A percentile compares a stretch with the other conserved stretches of the same genome.
These are phyloP conservation scores for Gastrophysa polygoni DNA, from an alignment of 2,888 invertebrate species.

Conservation along the genomic window DNA sequence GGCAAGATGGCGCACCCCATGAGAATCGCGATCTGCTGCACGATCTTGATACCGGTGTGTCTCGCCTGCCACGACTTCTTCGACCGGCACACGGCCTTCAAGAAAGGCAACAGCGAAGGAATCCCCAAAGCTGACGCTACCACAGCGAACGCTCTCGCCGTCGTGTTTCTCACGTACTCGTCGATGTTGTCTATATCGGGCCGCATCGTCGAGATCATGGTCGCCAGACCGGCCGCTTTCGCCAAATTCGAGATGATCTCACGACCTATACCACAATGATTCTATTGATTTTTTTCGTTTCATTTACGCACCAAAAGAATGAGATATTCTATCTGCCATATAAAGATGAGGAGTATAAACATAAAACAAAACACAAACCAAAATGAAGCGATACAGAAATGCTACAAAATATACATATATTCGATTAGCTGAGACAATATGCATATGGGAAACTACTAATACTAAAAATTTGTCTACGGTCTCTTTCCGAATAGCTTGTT, in stretches of 20 bases:
- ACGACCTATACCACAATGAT: too few species aligned
- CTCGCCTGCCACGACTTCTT: constrained; percentile 99
- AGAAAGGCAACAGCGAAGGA: constrained; percentile 94
- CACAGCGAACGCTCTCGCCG: constrained; percentile 99
- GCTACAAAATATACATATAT: too few species aligned
- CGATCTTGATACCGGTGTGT: constrained; percentile 99
- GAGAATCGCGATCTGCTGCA: constrained; percentile 98
- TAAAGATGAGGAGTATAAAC: too few species aligned
- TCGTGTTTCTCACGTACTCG: constrained; percentile 99
- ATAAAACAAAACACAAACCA: too few species aligned
- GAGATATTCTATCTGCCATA: too few species aligned
- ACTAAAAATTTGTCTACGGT: too few species aligned
- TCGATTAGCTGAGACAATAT: too few species aligned
- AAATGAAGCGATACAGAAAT: too few species aligned
- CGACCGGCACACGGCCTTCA: constrained; percentile 98
- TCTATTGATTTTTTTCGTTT: too few species aligned
- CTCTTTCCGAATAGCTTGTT: too few species aligned
- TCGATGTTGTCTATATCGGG: constrained; percentile 99
- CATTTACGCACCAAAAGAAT: too few species aligned
- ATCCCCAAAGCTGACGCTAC: constrained; percentile 99
- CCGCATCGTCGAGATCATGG: constrained; percentile 99
- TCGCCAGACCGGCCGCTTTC: constrained; percentile 98
- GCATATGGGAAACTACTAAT: too few species aligned
- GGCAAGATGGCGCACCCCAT: constrained; percentile 99
- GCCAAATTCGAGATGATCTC: constrained; percentile 99